Percentiles rank a stretch among this genome's conserved stretches.
phyloP scores from a whole-genome alignment of 2,797 vertebrate genomes.

The Trichosurus vulpecula region DNA sequence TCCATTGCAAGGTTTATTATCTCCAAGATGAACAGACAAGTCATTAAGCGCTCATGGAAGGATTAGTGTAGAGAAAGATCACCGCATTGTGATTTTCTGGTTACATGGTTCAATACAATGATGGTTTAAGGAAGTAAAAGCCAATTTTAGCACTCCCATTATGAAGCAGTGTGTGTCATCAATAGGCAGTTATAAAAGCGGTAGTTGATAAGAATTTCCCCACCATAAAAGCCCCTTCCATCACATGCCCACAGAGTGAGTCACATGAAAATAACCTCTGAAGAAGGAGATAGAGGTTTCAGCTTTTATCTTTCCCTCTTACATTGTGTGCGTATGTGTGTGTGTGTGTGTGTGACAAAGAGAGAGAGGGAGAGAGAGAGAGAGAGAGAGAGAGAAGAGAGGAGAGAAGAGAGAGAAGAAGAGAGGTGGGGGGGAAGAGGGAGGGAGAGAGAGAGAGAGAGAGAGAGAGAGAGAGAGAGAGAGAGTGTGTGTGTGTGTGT shows the following conservation, averaged over 20 bases:
- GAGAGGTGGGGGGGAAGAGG: no score
- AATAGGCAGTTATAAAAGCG: slow-evolving; percentile 81
- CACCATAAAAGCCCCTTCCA: slow-evolving; percentile 70
- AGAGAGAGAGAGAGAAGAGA: background rate
- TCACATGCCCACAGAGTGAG: slow-evolving; percentile 51
- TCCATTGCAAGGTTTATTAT: slow-evolving; percentile 85
- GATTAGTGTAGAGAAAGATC: slow-evolving; percentile 84
- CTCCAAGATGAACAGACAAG: slow-evolving; percentile 84
- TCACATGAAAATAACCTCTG: slow-evolving; percentile 63
- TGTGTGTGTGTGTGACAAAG: background rate
- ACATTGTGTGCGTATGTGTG: background rate
- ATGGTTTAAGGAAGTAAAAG: slow-evolving; percentile 84
- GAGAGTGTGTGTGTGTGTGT: background rate
- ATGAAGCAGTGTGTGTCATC: slow-evolving; percentile 71
- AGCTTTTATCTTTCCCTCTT: slow-evolving; percentile 56
- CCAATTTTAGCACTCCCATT: slow-evolving; percentile 81
- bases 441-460: no score
- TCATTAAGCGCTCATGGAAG: slow-evolving; percentile 83
- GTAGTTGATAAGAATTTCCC: slow-evolving; percentile 73
- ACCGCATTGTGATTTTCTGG: slow-evolving; percentile 85
- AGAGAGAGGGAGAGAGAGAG: background rate
- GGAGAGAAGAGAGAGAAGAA: no score
- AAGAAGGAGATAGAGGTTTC: slow-evolving; percentile 63
- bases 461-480: no score
- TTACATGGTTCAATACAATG: slow-evolving; percentile 85